These are phyloP conservation scores for Scrobipalpa costella DNA, from an alignment of 2,888 invertebrate genomes.

Conservation along the genomic window DNA sequence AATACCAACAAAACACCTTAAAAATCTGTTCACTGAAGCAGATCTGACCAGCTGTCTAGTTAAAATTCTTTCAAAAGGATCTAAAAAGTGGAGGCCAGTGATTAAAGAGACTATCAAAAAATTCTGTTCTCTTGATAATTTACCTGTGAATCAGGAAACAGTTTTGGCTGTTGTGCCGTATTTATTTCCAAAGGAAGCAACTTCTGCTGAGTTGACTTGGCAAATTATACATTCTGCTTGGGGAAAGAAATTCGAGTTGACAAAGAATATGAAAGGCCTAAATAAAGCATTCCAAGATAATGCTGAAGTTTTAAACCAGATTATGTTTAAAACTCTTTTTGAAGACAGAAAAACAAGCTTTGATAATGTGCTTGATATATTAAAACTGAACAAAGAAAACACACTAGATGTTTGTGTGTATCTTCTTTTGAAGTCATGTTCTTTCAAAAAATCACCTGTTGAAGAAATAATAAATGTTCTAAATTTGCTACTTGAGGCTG, in stretches of 20 bases:
- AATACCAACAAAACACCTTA: conserved; percentile 59
- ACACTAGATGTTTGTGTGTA: conserved; percentile 63
- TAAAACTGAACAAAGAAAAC: conserved; percentile 52
- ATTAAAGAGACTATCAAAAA: conserved; percentile 65
- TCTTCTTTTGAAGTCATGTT: conserved; percentile 69
- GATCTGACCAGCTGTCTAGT: conserved; percentile 74
- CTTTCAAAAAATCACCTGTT: conserved; percentile 58
- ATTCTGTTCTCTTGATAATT: conserved; percentile 66
- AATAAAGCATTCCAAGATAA: conserved; percentile 47
- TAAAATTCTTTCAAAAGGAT: conserved; percentile 70
- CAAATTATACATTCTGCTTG: conserved; percentile 63
- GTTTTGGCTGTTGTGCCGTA: conserved; percentile 83
- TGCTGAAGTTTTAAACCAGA: conserved; percentile 49
- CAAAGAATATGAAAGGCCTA: conserved; percentile 43
- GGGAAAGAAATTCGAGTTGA: conserved; percentile 59
- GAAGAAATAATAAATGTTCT: conserved; percentile 65
- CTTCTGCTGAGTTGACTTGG: conserved; percentile 54
- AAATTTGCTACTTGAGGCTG: conserved; percentile 66
- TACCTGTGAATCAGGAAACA: conserved; percentile 78
- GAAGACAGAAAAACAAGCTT: conserved; percentile 49
- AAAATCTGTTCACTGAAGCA: conserved; percentile 66
- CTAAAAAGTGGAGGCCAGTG: conserved; percentile 66
- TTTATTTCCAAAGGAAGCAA: conserved; percentile 78
- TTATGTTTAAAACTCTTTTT: conserved; percentile 61
- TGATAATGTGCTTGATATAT: conserved; percentile 54